Percentiles rank a stretch among this genome's conserved stretches.
Evolutionary conservation across 2,797 vertebrate genomes (phyloP).

Genomic region (Lerista edwardsae): DNA sequence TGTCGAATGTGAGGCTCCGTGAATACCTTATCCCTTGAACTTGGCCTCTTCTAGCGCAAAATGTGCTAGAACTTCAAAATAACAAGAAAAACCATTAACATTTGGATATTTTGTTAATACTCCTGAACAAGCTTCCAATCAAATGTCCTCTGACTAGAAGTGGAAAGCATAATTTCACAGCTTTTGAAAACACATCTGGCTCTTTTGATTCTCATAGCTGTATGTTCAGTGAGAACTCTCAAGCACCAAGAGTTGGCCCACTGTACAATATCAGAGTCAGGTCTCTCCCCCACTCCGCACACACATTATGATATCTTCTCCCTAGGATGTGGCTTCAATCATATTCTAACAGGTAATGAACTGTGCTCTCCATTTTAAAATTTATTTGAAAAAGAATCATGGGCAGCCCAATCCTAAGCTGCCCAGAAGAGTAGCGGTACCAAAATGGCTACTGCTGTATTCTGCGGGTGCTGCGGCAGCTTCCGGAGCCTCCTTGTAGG

Average conservation of each 20-base stretch:
- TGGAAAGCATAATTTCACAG: constrained; percentile 17
- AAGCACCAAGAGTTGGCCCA: constrained; percentile 5
- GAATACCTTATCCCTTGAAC: constrained; percentile 34
- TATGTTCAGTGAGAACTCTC: background rate
- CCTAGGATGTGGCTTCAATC: background rate
- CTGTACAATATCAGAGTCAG: constrained; percentile 8
- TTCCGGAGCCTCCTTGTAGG: no score
- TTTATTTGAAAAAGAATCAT: background rate
- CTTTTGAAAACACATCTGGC: constrained; percentile 28
- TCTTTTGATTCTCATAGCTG: constrained; percentile 8
- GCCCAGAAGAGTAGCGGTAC: no score
- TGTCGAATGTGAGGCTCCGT: constrained; percentile 31
- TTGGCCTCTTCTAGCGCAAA: constrained; percentile 37
- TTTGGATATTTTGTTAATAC: constrained; percentile 5
- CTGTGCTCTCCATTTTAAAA: background rate
- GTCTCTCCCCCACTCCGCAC: background rate
- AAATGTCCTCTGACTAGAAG: constrained; percentile 28
- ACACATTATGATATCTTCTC: background rate
- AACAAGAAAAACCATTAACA: constrained; percentile 12
- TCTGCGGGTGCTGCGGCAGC: no score
- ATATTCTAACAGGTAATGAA: background rate
- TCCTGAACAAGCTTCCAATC: constrained; percentile 33
- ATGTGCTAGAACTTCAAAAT: constrained; percentile 42
- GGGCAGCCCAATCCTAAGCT: no score
- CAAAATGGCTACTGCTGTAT: no score